A percentile compares a stretch with the other conserved stretches of the same genome.
phyloP scores from a whole-genome alignment of 2,113 vertebrate genomes.

The Notarius lentiginosus region DNA sequence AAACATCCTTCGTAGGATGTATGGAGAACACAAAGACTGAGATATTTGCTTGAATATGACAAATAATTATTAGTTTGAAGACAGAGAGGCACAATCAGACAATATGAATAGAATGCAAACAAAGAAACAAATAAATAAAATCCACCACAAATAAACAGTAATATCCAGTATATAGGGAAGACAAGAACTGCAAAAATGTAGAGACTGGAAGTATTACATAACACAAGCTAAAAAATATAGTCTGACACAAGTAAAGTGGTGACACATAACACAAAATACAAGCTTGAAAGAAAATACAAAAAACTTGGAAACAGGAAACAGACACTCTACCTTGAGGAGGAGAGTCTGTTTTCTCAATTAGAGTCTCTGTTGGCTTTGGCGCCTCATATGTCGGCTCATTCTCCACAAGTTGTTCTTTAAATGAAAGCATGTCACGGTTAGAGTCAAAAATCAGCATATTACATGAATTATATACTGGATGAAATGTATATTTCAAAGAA shows the following conservation, averaged over 20 bases:
- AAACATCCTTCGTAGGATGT: no score
- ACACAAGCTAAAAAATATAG: neutral
- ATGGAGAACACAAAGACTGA: no score
- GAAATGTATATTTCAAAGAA: slow-evolving; percentile 3
- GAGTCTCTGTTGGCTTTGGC: slow-evolving; percentile 38
- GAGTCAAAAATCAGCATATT: neutral
- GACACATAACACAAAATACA: slow-evolving; percentile 29
- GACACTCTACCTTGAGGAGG: slow-evolving; percentile 42
- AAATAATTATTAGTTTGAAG: neutral
- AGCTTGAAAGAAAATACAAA: neutral
- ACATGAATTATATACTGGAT: neutral
- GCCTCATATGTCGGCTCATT: slow-evolving; percentile 39
- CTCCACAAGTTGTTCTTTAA: slow-evolving; percentile 46
- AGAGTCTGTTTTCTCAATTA: slow-evolving; percentile 22
- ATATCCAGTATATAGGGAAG: neutral
- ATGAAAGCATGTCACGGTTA: slow-evolving; percentile 30
- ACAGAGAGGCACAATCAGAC: neutral
- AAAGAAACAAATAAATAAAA: neutral
- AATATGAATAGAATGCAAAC: neutral
- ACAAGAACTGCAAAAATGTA: neutral
- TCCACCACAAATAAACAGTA: neutral
- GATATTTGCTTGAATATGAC: neutral
- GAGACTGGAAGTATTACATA: neutral
- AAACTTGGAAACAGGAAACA: neutral
- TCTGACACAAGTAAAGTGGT: neutral